phyloP scores from a whole-genome alignment of 2,797 vertebrate species.

The Avahi laniger region DNA sequence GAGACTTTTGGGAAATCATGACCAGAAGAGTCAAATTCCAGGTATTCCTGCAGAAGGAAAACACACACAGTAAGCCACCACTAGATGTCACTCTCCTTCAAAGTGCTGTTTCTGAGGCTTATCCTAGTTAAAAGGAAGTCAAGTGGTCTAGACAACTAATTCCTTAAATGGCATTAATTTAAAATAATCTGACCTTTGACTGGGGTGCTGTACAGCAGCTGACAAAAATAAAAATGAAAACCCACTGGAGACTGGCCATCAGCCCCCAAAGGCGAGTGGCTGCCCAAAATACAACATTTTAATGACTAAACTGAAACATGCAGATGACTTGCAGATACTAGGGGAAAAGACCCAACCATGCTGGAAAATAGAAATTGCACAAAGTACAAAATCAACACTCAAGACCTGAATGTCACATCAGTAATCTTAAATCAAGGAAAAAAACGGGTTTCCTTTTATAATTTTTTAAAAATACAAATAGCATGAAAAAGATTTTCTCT shows the following conservation, averaged over 20 bases:
- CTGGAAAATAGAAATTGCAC: neutral
- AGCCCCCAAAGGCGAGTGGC: conserved; percentile 78
- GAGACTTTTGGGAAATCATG: neutral
- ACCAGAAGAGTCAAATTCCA: neutral
- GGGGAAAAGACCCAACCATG: neutral
- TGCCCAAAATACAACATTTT: neutral
- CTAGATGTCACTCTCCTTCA: conserved; percentile 84
- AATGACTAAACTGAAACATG: neutral
- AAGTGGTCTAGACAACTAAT: conserved; percentile 84
- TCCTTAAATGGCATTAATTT: conserved; percentile 88
- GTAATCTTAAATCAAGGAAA: neutral
- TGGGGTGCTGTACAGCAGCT: conserved; percentile 55
- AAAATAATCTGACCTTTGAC: conserved; percentile 85
- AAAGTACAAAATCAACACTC: neutral
- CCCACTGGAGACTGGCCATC: conserved; percentile 69
- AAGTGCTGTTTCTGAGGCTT: conserved; percentile 15
- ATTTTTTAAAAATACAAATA: neutral
- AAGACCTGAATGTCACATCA: neutral
- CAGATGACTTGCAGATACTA: neutral
- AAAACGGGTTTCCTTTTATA: neutral
- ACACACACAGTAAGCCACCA: conserved; percentile 47
- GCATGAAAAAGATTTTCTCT: neutral
- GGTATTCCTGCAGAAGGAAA: neutral
- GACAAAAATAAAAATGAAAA: conserved; percentile 78
- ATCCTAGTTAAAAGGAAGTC: conserved; percentile 66